Evolutionary conservation across 2,888 invertebrate species (phyloP).

Genomic region (Proisotoma minuta): DNA sequence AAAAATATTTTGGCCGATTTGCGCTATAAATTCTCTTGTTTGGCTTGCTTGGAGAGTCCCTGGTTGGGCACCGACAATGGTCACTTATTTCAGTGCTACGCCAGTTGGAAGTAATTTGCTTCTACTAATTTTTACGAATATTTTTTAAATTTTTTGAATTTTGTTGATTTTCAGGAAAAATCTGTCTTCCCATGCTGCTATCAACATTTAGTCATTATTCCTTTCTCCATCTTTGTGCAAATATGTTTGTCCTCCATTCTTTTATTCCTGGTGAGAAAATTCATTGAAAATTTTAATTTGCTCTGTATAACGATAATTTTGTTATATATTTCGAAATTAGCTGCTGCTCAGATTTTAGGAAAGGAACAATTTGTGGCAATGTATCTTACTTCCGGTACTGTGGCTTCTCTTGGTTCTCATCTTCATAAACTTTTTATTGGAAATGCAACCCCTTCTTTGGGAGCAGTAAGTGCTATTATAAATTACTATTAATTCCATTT

Average conservation of each 20-base stretch:
- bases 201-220: slow-evolving; percentile 94
- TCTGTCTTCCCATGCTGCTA: slow-evolving; percentile 82
- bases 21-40: slow-evolving; percentile 70
- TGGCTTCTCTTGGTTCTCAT: slow-evolving; percentile 81
- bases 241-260: slow-evolving; percentile 93
- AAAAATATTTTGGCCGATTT: slow-evolving; percentile 73
- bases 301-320: too few relatives aligned
- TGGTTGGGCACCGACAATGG: slow-evolving; percentile 65
- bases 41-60: slow-evolving; percentile 79
- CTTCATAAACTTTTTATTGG: slow-evolving; percentile 67
- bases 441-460: slow-evolving; percentile 74
- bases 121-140: not conserved
- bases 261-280: slow-evolving; percentile 59
- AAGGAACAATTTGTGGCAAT: slow-evolving; percentile 87
- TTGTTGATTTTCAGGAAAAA: slow-evolving; percentile 58
- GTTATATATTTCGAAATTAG: too few relatives aligned
- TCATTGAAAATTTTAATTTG: not conserved
- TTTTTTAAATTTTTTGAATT: not conserved
- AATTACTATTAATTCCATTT: not conserved
- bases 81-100: slow-evolving; percentile 78
- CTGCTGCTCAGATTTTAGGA: slow-evolving; percentile 70
- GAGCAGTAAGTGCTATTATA: slow-evolving; percentile 67
- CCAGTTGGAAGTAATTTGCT: slow-evolving; percentile 67
- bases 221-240: slow-evolving; percentile 76
- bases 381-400: slow-evolving; percentile 81